phyloP scores from a whole-genome alignment of 2,797 vertebrate species.

The Somateria mollissima region DNA sequence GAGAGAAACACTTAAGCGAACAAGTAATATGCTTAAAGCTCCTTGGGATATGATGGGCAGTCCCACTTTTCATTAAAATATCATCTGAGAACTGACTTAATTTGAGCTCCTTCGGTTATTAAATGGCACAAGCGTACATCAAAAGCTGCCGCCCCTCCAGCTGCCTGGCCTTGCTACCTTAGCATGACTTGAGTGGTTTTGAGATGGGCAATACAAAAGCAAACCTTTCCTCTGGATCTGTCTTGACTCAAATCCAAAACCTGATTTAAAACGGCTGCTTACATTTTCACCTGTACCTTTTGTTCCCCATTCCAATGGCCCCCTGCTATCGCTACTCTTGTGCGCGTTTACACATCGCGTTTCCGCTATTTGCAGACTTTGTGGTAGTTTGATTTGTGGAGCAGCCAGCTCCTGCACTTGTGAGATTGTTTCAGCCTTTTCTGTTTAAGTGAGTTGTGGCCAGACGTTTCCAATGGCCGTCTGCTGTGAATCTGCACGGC shows the following conservation, averaged over 20 bases:
- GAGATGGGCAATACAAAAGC: neutral
- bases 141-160: neutral
- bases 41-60: neutral
- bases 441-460: neutral
- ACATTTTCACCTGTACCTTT: neutral
- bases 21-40: neutral
- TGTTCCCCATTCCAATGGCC: neutral
- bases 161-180: neutral
- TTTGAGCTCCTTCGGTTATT: neutral
- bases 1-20: neutral
- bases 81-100: neutral
- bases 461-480: neutral
- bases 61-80: neutral
- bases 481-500: neutral
- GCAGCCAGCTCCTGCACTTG: neutral
- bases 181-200: neutral
- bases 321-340: neutral
- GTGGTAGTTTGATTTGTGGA: neutral
- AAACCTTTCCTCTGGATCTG: neutral
- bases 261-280: neutral
- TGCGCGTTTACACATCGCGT: neutral
- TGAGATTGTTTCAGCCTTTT: neutral
- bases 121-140: neutral
- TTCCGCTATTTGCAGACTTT: neutral
- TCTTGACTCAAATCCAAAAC: neutral